These are phyloP conservation scores for Solea senegalensis DNA, from an alignment of 2,113 vertebrate genomes.

Conservation along the genomic window DNA sequence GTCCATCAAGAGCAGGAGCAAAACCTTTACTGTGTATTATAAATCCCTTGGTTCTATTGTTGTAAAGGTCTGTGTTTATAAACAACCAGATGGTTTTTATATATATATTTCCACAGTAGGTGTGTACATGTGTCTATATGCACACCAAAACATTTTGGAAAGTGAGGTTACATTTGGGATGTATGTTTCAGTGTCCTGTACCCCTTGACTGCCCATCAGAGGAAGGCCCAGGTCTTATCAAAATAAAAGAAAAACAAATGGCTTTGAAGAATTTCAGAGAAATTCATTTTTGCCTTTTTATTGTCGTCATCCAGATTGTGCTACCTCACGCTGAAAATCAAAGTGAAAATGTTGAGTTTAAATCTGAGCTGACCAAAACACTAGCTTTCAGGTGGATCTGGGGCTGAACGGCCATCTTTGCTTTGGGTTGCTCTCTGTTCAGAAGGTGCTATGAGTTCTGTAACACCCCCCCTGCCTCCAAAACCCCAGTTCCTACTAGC, in stretches of 20 bases:
- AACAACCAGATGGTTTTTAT: conserved; percentile 87
- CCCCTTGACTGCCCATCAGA: conserved; percentile 74
- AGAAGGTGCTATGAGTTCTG: conserved; percentile 82
- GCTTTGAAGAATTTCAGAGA: conserved; percentile 58
- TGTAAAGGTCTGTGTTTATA: conserved; percentile 97
- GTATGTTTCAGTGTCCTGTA: conserved; percentile 55
- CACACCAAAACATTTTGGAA: conserved; percentile 87
- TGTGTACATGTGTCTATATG: conserved; percentile 81
- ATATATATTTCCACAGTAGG: conserved; percentile 81
- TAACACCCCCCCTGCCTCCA: conserved; percentile 50
- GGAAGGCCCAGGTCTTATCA: conserved; percentile 55
- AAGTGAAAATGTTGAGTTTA: conserved; percentile 69
- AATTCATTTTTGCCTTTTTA: conserved; percentile 68
- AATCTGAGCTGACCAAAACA: conserved; percentile 66
- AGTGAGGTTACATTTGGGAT: conserved; percentile 80
- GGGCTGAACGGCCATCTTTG: conserved; percentile 67
- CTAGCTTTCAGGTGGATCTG: conserved; percentile 67
- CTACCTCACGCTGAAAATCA: conserved; percentile 77
- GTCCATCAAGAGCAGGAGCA: conserved; percentile 68
- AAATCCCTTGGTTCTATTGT: conserved; percentile 93
- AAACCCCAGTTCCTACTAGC: conserved; percentile 71
- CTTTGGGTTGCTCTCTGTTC: conserved; percentile 77
- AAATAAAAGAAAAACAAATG: conserved; percentile 14
- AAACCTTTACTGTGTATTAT: conserved; percentile 85
- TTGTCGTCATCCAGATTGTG: conserved; percentile 79